Percentiles rank a stretch among this genome's conserved stretches.
phyloP scores from a whole-genome alignment of 2,888 invertebrate genomes.

The Callosobruchus maculatus region DNA sequence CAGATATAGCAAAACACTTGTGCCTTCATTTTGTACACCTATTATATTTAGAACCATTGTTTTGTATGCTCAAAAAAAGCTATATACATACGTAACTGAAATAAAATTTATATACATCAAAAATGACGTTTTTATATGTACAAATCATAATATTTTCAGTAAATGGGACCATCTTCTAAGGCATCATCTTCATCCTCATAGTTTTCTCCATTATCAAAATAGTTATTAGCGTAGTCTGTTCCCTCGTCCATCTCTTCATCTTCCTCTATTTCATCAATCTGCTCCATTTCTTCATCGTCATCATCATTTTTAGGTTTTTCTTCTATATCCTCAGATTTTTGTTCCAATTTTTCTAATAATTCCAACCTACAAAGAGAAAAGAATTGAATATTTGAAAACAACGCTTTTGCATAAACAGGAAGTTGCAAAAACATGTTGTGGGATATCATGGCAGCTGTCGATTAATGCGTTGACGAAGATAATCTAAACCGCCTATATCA shows the following conservation, averaged over 20 bases:
- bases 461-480: no score
- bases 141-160: slow-evolving; percentile 47
- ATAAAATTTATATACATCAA: not conserved
- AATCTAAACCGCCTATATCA: no score
- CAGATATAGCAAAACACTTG: not conserved
- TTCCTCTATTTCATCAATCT: slow-evolving; percentile 60
- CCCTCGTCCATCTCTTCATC: slow-evolving; percentile 88
- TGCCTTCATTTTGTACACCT: not conserved
- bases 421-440: no score
- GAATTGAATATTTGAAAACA: not conserved
- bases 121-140: not conserved
- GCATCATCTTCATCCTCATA: slow-evolving; percentile 86
- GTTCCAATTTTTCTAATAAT: slow-evolving; percentile 63
- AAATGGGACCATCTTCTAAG: slow-evolving; percentile 78
- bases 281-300: slow-evolving; percentile 56
- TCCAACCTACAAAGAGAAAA: slow-evolving; percentile 30
- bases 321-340: slow-evolving; percentile 45
- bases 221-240: slow-evolving; percentile 82
- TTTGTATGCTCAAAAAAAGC: not conserved
- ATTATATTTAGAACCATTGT: not conserved
- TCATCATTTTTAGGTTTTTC: slow-evolving; percentile 49
- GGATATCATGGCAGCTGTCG: no score
- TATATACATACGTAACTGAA: not conserved
- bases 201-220: slow-evolving; percentile 84
- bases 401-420: not conserved